Evolutionary conservation across 2,113 vertebrate genomes (phyloP).

Genomic region (Semnornis frantzii): DNA sequence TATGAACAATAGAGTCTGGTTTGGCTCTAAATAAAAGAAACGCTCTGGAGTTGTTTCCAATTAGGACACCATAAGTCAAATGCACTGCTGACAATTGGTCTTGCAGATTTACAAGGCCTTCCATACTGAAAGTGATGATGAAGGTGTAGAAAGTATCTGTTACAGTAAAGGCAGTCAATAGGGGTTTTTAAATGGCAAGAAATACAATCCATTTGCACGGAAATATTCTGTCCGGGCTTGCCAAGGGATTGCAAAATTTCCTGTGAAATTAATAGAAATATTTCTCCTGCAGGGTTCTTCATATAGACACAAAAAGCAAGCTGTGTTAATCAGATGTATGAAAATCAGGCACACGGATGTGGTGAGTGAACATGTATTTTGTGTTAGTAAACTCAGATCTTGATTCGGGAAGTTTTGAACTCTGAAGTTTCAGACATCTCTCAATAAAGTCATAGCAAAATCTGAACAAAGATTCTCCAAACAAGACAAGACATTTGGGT

Average conservation of each 20-base stretch:
- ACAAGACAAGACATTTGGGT: not conserved
- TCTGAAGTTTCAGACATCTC: not conserved
- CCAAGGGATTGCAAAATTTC: not conserved
- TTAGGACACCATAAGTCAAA: conserved; percentile 16
- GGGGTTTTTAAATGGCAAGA: not conserved
- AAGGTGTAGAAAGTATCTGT: not conserved
- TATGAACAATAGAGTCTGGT: not conserved
- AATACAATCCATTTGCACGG: not conserved
- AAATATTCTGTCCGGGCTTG: not conserved
- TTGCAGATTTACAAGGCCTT: conserved; percentile 22
- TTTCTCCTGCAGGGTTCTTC: not conserved
- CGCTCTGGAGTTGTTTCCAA: conserved; percentile 19
- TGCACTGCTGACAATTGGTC: not conserved
- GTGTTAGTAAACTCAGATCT: not conserved
- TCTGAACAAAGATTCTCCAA: not conserved
- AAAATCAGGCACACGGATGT: not conserved
- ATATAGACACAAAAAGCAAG: not conserved
- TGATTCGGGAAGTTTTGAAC: not conserved
- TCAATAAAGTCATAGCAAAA: not conserved
- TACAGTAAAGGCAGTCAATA: not conserved
- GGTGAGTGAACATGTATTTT: not conserved
- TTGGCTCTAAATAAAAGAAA: conserved; percentile 51
- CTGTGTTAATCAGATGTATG: not conserved
- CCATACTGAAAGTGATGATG: not conserved
- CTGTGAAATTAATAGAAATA: not conserved